These are phyloP conservation scores for Melanerpes formicivorus DNA, from an alignment of 2,113 vertebrate genomes.

Conservation along the genomic window DNA sequence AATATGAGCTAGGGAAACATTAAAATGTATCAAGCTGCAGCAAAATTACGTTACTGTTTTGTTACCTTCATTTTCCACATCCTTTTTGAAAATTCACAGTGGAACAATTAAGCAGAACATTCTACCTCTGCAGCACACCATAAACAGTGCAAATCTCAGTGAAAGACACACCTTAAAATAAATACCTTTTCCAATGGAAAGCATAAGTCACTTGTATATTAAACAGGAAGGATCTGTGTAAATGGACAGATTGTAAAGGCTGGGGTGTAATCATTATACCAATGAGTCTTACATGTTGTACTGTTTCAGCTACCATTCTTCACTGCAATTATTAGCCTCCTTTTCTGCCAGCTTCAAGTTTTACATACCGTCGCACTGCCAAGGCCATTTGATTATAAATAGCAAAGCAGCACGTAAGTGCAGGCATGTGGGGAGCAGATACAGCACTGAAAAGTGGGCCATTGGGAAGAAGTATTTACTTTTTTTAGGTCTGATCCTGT, in stretches of 20 bases:
- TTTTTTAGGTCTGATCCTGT: slow-evolving; percentile 49
- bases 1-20: slow-evolving; percentile 30
- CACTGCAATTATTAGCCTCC: slow-evolving; percentile 46
- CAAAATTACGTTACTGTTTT: slow-evolving; percentile 25
- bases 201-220: neutral
- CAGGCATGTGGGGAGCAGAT: slow-evolving; percentile 56
- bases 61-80: neutral
- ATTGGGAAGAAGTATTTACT: slow-evolving; percentile 41
- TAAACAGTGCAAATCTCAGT: neutral
- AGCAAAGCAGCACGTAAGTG: slow-evolving; percentile 56
- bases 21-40: slow-evolving; percentile 30
- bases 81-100: slow-evolving; percentile 13
- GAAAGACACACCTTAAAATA: neutral
- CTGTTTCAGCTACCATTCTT: slow-evolving; percentile 39
- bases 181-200: slow-evolving; percentile 11
- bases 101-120: neutral
- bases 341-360: slow-evolving; percentile 53
- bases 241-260: neutral
- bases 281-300: neutral
- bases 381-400: slow-evolving; percentile 63
- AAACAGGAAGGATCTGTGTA: slow-evolving; percentile 7
- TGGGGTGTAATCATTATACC: neutral
- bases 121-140: slow-evolving; percentile 7
- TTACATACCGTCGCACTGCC: slow-evolving; percentile 45
- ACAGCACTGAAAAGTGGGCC: slow-evolving; percentile 43